These are phyloP conservation scores for Apamea monoglypha DNA, from an alignment of 2,888 invertebrate genomes.

Conservation along the genomic window DNA sequence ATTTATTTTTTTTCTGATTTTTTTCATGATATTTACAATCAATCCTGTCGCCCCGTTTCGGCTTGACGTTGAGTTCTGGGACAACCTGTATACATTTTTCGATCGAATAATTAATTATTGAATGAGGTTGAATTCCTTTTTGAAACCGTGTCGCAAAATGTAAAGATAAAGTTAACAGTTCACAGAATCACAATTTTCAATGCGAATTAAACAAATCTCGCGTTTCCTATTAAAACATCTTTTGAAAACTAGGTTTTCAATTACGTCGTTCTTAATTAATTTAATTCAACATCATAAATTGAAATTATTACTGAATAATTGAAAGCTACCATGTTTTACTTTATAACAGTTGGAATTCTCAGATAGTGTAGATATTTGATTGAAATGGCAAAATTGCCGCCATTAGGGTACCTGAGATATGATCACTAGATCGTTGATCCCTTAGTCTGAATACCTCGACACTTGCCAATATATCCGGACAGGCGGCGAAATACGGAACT, in stretches of 20 bases:
- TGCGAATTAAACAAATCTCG: conserved; percentile 51
- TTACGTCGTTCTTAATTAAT: conserved; percentile 47
- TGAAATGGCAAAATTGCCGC: conserved; percentile 80
- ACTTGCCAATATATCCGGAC: conserved; percentile 38
- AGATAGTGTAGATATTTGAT: conserved; percentile 78
- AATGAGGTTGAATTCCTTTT: conserved; percentile 6
- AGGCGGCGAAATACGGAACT: conserved; percentile 30
- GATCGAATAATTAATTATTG: conserved; percentile 15
- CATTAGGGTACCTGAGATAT: conserved; percentile 74
- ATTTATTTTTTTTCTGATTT: no score
- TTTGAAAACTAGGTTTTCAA: conserved; percentile 53
- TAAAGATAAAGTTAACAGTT: conserved; percentile 34
- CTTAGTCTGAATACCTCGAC: conserved; percentile 55
- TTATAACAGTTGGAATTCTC: conserved; percentile 43
- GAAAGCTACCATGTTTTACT: conserved; percentile 49
- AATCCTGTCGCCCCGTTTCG: no score
- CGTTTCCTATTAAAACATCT: conserved; percentile 58
- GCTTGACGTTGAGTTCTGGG: no score
- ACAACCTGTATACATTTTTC: no score
- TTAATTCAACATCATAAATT: conserved; percentile 40
- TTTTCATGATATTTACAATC: no score
- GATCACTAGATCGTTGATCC: conserved; percentile 64
- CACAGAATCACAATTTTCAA: conserved; percentile 44
- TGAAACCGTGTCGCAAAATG: conserved; percentile 24
- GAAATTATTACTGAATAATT: conserved; percentile 22